Evolutionary conservation across 2,888 invertebrate genomes (phyloP).

Genomic region (Tachina fera): DNA sequence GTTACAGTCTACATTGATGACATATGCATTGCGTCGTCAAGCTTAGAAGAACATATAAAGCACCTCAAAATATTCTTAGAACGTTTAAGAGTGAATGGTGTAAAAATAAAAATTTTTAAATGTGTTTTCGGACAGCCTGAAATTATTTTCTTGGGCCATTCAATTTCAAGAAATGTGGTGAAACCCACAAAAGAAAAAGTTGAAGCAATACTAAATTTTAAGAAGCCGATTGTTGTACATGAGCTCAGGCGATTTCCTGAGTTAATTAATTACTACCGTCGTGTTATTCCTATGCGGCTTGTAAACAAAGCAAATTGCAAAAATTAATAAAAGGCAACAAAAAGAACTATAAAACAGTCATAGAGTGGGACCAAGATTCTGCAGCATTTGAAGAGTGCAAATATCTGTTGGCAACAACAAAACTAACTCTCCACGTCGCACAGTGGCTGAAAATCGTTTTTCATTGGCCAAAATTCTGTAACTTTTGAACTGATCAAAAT

Average conservation of each 20-base stretch:
- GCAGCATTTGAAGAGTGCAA: conserved; percentile 67
- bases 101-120: conserved; percentile 73
- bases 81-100: conserved; percentile 71
- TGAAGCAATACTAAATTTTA: conserved; percentile 28
- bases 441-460: too few species aligned
- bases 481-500: too few species aligned
- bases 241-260: conserved; percentile 41
- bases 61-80: conserved; percentile 70
- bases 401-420: conserved; percentile 31
- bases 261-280: conserved; percentile 58
- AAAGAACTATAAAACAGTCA: conserved; percentile 16
- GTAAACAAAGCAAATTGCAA: conserved; percentile 61
- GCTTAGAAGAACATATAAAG: conserved; percentile 54
- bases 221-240: conserved; percentile 35
- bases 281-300: conserved; percentile 50
- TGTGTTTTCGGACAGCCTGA: conserved; percentile 64
- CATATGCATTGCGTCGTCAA: not conserved
- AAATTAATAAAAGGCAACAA: conserved; percentile 60
- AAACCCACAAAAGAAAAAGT: conserved; percentile 44
- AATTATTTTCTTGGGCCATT: conserved; percentile 4
- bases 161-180: conserved; percentile 13
- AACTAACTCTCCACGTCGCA: conserved; percentile 37
- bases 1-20: not conserved
- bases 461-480: too few species aligned
- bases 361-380: conserved; percentile 52